A percentile compares a stretch with the other conserved stretches of the same genome.
phyloP scores from a whole-genome alignment of 2,888 invertebrate genomes.

The Darwinula stevensoni region DNA sequence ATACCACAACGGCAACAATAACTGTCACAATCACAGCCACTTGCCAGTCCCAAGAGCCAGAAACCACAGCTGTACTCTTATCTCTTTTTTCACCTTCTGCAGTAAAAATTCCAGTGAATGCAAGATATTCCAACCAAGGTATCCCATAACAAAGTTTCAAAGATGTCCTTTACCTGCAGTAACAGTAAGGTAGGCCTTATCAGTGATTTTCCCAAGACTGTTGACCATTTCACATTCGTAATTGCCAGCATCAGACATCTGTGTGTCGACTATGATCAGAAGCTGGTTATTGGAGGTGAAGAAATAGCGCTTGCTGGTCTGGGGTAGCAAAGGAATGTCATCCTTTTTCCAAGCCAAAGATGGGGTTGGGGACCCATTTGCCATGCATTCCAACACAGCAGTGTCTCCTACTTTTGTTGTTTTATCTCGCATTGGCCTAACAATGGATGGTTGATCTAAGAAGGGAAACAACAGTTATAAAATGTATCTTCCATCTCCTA shows the following conservation, averaged over 20 bases:
- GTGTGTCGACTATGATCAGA: slow-evolving; percentile 52
- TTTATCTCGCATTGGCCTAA: slow-evolving; percentile 54
- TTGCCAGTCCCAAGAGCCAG: too few species aligned
- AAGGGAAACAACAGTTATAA: too few species aligned
- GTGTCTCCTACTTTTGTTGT: slow-evolving; percentile 49
- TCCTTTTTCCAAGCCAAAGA: slow-evolving; percentile 59
- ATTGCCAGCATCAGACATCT: slow-evolving; percentile 42
- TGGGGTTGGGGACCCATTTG: slow-evolving; percentile 53
- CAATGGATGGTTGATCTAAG: too few species aligned
- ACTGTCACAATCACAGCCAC: too few species aligned
- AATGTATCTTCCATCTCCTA: not conserved
- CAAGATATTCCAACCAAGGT: too few species aligned
- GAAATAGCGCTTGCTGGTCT: slow-evolving; percentile 46
- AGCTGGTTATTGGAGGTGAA: slow-evolving; percentile 63
- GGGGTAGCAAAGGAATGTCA: slow-evolving; percentile 33
- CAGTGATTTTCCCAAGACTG: slow-evolving; percentile 32
- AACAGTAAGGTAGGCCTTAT: not conserved
- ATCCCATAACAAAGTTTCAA: too few species aligned
- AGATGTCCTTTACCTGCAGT: too few species aligned
- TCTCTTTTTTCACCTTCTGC: too few species aligned
- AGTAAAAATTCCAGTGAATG: too few species aligned
- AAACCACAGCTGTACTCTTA: too few species aligned
- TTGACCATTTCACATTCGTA: slow-evolving; percentile 78
- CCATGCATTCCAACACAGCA: slow-evolving; percentile 61
- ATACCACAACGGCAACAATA: too few species aligned